Evolutionary conservation across 2,113 vertebrate genomes (phyloP), one percentile per base, ranked within the genome.

Genomic region (Picathartes gymnocephalus): DNA sequence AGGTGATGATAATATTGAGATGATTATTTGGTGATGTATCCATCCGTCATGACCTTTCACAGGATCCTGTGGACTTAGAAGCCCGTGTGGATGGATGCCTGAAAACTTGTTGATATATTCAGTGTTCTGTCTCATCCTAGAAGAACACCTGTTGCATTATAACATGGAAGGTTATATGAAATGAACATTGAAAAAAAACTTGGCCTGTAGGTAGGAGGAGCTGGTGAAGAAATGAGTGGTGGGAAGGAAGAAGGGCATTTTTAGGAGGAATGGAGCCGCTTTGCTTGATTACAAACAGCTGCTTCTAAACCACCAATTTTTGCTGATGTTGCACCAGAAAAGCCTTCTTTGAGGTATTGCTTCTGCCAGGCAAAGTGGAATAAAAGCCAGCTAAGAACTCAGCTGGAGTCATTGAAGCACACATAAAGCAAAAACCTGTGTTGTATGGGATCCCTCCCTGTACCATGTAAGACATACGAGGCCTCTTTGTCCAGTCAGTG

Each of bases 391-490:
- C 65, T 44, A 57, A 45, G 45, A 82, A 66, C 15, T 58, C 69
- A 50, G 33, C 24, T 80, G 50, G 48, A 69, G n/a, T 62, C 42
- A 76, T 7, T 40, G 74, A 82, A 73, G 16, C 17, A 62, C 82
- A 47, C 24, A 72, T 8, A 62, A 74, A 62, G 64, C 12, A 86
- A 92, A 91, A 88, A 7, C 10, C 0, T 0, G 4, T 14, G 7
- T 19, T 68, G 9, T 22, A 17, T 4, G 8, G 35, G n/a, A 73
- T 66, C n/a, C 13, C 47, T 92, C 31, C 14, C 21, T 42, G 23
- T 20, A 66, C 37, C 7, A 2, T 7, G 4, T 11, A 12, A 61
- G 62, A 58, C 39, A 17, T 1, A 6, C 0, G 2, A 85, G 35
- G 25, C 62, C 31, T 65, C 22, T 54, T 86, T 81, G 64, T 45